These are phyloP conservation scores for Falco novaeseelandiae DNA, from an alignment of 2,797 vertebrate species.

Conservation along the genomic window DNA sequence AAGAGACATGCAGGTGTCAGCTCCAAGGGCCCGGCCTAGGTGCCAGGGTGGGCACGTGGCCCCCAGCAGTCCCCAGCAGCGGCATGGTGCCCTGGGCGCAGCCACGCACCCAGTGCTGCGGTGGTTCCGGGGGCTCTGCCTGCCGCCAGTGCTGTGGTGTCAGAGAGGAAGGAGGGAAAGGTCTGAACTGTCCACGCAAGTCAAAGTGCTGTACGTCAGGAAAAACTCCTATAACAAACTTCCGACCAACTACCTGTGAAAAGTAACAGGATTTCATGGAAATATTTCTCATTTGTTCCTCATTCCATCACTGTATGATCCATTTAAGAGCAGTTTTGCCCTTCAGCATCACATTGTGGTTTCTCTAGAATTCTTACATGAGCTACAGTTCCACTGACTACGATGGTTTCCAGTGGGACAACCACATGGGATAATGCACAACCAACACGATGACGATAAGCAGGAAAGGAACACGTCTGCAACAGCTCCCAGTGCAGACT, in stretches of 20 bases:
- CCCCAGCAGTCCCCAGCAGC: neutral
- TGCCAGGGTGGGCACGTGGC: neutral
- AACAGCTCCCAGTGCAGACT: neutral
- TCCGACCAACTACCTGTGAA: neutral
- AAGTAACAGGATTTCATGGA: neutral
- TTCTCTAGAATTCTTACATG: neutral
- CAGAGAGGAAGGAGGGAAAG: neutral
- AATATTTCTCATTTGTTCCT: neutral
- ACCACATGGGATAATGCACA: neutral
- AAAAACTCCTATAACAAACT: neutral
- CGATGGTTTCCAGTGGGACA: neutral
- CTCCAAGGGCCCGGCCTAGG: too few relatives aligned
- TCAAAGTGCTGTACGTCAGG: neutral
- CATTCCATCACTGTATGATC: neutral
- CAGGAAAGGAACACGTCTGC: neutral
- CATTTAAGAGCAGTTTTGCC: neutral
- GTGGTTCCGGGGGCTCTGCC: neutral
- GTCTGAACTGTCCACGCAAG: neutral
- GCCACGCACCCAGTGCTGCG: fast-evolving
- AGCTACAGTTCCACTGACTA: neutral
- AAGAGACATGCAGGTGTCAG: fast-evolving
- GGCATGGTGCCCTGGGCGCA: fast-evolving
- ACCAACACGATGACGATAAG: fast-evolving
- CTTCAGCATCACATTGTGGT: neutral
- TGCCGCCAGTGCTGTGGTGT: fast-evolving